Percentiles rank a stretch among this genome's conserved stretches.
Conservation (phyloP, 30 jellyfish, hydroid and myxozoan species). For the Aurelia sp. region DNA sequence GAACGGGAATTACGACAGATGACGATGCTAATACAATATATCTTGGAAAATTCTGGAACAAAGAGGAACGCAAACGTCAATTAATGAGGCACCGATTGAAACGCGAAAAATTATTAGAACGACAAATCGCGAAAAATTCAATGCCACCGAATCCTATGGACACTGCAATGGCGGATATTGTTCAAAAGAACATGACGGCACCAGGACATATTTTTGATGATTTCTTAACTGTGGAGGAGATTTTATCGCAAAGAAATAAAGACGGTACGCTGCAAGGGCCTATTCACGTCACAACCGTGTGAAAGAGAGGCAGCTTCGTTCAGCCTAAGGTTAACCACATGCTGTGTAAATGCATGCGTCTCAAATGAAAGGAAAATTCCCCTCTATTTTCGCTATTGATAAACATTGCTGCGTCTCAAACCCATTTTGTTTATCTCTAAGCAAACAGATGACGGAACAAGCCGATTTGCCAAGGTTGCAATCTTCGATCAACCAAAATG, state of each 20-base stretch:
- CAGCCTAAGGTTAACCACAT: too few relatives aligned
- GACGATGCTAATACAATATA: slow-evolving; percentile 93
- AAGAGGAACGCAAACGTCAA: slow-evolving; percentile 91
- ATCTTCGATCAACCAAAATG: too few relatives aligned
- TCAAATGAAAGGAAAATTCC: too few relatives aligned
- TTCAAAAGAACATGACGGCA: slow-evolving; percentile 88
- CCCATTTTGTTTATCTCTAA: too few relatives aligned
- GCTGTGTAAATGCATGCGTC: too few relatives aligned
- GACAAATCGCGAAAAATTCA: slow-evolving; percentile 68
- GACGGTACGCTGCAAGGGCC: slow-evolving; percentile 92
- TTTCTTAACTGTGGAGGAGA: slow-evolving; percentile 91
- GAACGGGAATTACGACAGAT: slow-evolving; percentile 95
- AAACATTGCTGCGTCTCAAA: too few relatives aligned
- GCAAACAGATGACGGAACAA: too few relatives aligned
- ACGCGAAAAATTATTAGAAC: slow-evolving; percentile 75
- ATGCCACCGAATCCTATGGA: slow-evolving; percentile 78
- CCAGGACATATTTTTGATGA: slow-evolving; percentile 87
- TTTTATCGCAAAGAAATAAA: slow-evolving; percentile 88
- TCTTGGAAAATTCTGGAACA: slow-evolving; percentile 94
- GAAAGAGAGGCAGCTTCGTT: background rate
- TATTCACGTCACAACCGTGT: slow-evolving; percentile 94
- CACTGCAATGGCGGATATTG: slow-evolving; percentile 87
- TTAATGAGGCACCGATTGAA: slow-evolving; percentile 84
- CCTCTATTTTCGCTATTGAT: too few relatives aligned
- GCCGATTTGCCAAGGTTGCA: too few relatives aligned